Evolutionary conservation across 2,888 invertebrate species (phyloP).

Genomic region (Orchesellides sinensis): DNA sequence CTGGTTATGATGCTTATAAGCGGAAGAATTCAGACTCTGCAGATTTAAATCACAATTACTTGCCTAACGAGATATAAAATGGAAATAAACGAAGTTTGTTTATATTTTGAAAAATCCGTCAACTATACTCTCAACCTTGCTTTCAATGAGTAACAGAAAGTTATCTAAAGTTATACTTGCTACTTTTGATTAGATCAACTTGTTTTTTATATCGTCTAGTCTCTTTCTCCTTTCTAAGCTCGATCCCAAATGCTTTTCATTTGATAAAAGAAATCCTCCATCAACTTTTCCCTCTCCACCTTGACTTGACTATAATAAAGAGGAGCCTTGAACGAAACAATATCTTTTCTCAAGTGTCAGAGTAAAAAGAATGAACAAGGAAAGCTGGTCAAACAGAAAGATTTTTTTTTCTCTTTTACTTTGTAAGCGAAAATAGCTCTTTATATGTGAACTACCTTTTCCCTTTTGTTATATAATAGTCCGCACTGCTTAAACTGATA

Average conservation of each 20-base stretch:
- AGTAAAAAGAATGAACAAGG: constrained; percentile 35
- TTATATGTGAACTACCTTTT: not conserved
- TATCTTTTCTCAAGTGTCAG: constrained; percentile 40
- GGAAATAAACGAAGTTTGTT: not conserved
- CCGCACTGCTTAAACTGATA: not conserved
- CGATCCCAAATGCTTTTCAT: too few relatives aligned
- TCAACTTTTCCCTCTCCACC: too few relatives aligned
- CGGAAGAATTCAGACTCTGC: constrained; percentile 30
- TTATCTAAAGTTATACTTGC: too few relatives aligned
- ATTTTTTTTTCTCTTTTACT: not conserved
- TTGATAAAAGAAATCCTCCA: too few relatives aligned
- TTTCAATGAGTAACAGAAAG: too few relatives aligned
- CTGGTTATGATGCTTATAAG: not conserved
- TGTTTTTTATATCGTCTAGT: too few relatives aligned
- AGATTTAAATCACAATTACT: constrained; percentile 32
- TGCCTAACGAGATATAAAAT: not conserved
- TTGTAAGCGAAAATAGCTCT: constrained; percentile 1
- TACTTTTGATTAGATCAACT: constrained; percentile 3
- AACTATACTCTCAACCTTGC: not conserved
- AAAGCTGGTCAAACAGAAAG: constrained; percentile 37
- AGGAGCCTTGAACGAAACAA: not conserved
- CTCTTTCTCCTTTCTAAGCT: constrained; percentile 30
- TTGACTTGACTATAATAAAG: too few relatives aligned
- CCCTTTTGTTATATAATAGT: not conserved
- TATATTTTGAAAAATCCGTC: not conserved